Base-by-base conservation (phyloP, 2,113 vertebrate species). In the Triplophysa dalaica region DNA sequence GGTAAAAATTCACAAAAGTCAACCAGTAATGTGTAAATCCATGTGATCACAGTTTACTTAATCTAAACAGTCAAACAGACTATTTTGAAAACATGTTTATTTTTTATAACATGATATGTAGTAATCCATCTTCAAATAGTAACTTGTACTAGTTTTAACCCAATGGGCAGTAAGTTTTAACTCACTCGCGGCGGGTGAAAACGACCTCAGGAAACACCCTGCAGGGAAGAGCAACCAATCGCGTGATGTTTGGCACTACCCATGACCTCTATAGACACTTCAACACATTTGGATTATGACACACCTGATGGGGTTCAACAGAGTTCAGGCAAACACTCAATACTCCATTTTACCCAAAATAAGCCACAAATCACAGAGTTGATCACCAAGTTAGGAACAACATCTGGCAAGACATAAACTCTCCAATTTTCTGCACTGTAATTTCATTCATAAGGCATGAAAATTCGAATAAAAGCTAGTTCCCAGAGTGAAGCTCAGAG, bases 241-340 rank as follows among this genome's bases (percentile, higher is more conserved):
- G 9, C 8, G 8, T 7, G 54, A 19, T 58, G 54, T 21, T 21
- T 58, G 54, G 54, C 19, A 21, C 54, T 58, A 10, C 19, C 19
- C 24, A 38, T 50, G 19, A 76, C 17, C 74, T 21, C 24, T 29
- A 4, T 33, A 61, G 86, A 89, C 88, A 90, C 86, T 84, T 85
- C 86, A 88, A 89, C 43, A 76, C 72, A 63, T 58, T 21, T 26
- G 22, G 8, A 21, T 16, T 33, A 17, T 14, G 6, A 17, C 43
- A 65, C 62, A 77, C 26, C 45, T 54, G 26, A 65, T 38, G 45
- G 13, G 45, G 10, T 77, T 65, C 24, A 21, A 45, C 43, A 54
- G 45, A 77, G 45, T 38, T 65, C 45, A 65, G 64, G 24, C 62
- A 50, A 66, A 77, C 75, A 75, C 58, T 43, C 5, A 2, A 75